Evolutionary conservation across 2,797 vertebrate genomes (phyloP).

Genomic region (Syngnathus acus): DNA sequence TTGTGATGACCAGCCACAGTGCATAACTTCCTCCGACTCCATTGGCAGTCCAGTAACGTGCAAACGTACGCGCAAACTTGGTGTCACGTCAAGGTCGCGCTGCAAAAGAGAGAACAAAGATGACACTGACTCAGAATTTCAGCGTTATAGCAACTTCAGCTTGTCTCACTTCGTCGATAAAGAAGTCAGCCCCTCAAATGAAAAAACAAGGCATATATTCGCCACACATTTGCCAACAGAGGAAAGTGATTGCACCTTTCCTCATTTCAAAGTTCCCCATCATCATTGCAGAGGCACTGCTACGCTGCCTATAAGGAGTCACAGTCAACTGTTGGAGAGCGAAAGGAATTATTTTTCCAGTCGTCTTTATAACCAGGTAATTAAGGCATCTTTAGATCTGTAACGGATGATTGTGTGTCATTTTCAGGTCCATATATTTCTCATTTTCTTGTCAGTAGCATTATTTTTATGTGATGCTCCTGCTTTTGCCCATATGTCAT

Average conservation of each 20-base stretch:
- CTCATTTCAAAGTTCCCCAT: slow-evolving; percentile 12
- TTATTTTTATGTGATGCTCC: background rate
- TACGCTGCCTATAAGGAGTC: slow-evolving; percentile 51
- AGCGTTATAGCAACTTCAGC: slow-evolving; percentile 52
- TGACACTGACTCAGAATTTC: slow-evolving; percentile 49
- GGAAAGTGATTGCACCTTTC: slow-evolving; percentile 5
- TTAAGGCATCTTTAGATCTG: background rate
- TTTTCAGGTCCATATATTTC: background rate
- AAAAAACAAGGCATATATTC: slow-evolving; percentile 19
- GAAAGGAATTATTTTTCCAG: slow-evolving; percentile 64
- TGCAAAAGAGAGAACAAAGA: slow-evolving; percentile 64
- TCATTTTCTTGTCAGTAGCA: background rate
- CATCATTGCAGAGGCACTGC: slow-evolving; percentile 34
- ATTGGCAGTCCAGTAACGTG: slow-evolving; percentile 65
- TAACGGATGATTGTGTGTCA: background rate
- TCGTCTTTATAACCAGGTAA: slow-evolving; percentile 76
- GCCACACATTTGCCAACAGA: slow-evolving; percentile 27
- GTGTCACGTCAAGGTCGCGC: slow-evolving; percentile 80
- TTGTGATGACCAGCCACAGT: slow-evolving; percentile 50
- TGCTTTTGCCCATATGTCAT: background rate
- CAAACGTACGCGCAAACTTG: slow-evolving; percentile 86
- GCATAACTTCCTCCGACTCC: slow-evolving; percentile 49
- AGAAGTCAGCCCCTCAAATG: slow-evolving; percentile 46
- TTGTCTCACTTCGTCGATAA: slow-evolving; percentile 47
- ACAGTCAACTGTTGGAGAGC: slow-evolving; percentile 63